These are phyloP conservation scores for Phalloptychus januarius DNA, from an alignment of 2,797 vertebrate species.

Conservation along the genomic window DNA sequence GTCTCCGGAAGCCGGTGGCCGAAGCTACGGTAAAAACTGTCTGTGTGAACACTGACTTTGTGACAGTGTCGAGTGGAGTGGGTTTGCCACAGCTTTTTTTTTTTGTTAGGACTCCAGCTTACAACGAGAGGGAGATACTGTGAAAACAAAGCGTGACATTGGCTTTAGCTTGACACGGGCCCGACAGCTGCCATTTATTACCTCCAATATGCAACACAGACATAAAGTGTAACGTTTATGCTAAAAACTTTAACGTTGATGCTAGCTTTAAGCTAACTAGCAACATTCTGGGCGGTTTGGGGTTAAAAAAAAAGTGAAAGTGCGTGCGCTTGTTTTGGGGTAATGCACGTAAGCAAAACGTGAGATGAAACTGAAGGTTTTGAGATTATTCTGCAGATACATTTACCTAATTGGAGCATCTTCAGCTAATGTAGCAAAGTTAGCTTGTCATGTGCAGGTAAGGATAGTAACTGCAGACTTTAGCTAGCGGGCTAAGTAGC, in stretches of 20 bases:
- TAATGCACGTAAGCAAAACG: conserved; percentile 28
- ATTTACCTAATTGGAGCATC: conserved; percentile 36
- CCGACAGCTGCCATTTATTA: conserved; percentile 38
- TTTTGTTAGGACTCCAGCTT: conserved; percentile 53
- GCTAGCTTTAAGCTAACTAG: conserved; percentile 73
- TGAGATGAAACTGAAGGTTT: not conserved
- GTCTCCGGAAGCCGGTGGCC: conserved; percentile 33
- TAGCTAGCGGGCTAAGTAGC: conserved; percentile 75
- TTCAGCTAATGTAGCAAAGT: conserved; percentile 72
- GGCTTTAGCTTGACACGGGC: conserved; percentile 4
- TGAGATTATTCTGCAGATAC: not conserved
- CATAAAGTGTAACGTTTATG: conserved; percentile 43
- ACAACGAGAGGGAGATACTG: conserved; percentile 9
- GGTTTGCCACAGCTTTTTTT: conserved; percentile 46
- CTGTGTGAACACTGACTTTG: conserved; percentile 60
- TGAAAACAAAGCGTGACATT: conserved; percentile 31
- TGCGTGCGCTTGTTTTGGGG: conserved; percentile 28
- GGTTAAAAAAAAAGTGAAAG: conserved; percentile 75
- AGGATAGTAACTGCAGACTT: conserved; percentile 61
- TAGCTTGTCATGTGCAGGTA: conserved; percentile 73
- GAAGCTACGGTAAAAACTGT: conserved; percentile 33
- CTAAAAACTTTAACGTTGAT: conserved; percentile 51
- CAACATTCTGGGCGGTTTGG: conserved; percentile 71
- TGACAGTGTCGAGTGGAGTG: conserved; percentile 65
- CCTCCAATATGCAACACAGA: conserved; percentile 6